A percentile compares a stretch with the other conserved stretches of the same genome.
These are phyloP conservation scores for Bathynomus jamesi DNA, from an alignment of 1,140 invertebrate species.

Conservation along the genomic window DNA sequence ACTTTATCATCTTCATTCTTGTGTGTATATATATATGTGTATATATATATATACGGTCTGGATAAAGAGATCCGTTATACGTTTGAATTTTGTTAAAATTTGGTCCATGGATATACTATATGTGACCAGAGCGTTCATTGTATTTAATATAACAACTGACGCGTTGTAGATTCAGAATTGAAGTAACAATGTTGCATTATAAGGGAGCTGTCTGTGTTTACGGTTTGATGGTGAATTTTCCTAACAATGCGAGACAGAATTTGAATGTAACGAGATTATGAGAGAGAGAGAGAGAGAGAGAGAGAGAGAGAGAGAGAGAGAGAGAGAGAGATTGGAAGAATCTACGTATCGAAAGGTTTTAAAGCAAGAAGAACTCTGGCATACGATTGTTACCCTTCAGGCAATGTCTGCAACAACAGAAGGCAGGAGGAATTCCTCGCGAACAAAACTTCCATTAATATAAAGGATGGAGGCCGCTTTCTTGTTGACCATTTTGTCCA, in stretches of 20 bases:
- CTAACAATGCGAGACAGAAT: background rate
- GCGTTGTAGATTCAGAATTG: no score
- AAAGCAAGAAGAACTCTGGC: background rate
- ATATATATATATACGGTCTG: no score
- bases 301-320: background rate
- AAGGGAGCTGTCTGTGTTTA: no score
- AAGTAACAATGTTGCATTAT: no score
- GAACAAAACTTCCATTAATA: background rate
- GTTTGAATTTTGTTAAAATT: no score
- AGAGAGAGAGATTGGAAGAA: background rate
- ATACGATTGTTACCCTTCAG: background rate
- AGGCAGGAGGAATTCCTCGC: background rate
- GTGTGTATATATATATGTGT: no score
- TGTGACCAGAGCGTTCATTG: no score
- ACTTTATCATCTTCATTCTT: no score
- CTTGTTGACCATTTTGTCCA: constrained; percentile 1
- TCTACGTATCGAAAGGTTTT: background rate
- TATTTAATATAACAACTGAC: no score
- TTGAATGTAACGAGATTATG: background rate
- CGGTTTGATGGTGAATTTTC: no score
- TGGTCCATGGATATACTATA: no score
- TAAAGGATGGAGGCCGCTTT: background rate
- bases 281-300: background rate
- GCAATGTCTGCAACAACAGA: background rate
- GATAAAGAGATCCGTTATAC: no score